These are phyloP conservation scores for Mimas tiliae DNA, from an alignment of 2,888 invertebrate genomes.

Conservation along the genomic window DNA sequence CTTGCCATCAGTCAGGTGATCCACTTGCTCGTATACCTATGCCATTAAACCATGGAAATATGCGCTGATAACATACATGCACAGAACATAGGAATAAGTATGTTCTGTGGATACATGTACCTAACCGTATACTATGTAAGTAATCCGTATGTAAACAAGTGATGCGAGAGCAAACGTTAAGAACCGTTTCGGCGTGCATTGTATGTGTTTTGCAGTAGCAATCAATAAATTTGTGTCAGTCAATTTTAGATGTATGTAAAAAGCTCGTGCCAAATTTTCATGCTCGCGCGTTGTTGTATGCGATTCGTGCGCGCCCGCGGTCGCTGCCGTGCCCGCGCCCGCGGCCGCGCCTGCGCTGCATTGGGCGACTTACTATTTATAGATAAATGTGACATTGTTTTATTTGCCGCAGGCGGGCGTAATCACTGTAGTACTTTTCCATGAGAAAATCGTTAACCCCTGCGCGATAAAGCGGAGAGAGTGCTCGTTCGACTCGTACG, in stretches of 20 bases:
- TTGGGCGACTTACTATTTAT: slow-evolving; percentile 66
- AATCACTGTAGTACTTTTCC: slow-evolving; percentile 76
- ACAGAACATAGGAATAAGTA: too few relatives aligned
- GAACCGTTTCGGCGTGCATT: slow-evolving; percentile 32
- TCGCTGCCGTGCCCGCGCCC: slow-evolving; percentile 48
- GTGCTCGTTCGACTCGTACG: slow-evolving; percentile 41
- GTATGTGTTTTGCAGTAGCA: slow-evolving; percentile 42
- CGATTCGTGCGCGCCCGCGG: slow-evolving; percentile 50
- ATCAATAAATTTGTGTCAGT: slow-evolving; percentile 57
- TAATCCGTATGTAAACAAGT: slow-evolving; percentile 22
- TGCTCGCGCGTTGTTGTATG: slow-evolving; percentile 43
- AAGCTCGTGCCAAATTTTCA: slow-evolving; percentile 69
- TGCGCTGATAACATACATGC: too few relatives aligned
- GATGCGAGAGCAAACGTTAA: slow-evolving; percentile 36
- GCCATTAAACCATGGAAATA: too few relatives aligned
- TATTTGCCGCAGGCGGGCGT: slow-evolving; percentile 58
- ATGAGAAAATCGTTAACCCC: slow-evolving; percentile 76
- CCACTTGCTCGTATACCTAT: too few relatives aligned
- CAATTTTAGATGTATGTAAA: slow-evolving; percentile 63
- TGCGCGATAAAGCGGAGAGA: slow-evolving; percentile 62
- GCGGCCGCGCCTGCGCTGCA: slow-evolving; percentile 56
- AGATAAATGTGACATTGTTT: slow-evolving; percentile 76
- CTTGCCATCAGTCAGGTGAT: too few relatives aligned
- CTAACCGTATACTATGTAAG: too few relatives aligned
- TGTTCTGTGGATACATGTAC: too few relatives aligned